Base-by-base conservation (phyloP, 2,797 vertebrate species). In the Mormyrus hasselquistii region DNA sequence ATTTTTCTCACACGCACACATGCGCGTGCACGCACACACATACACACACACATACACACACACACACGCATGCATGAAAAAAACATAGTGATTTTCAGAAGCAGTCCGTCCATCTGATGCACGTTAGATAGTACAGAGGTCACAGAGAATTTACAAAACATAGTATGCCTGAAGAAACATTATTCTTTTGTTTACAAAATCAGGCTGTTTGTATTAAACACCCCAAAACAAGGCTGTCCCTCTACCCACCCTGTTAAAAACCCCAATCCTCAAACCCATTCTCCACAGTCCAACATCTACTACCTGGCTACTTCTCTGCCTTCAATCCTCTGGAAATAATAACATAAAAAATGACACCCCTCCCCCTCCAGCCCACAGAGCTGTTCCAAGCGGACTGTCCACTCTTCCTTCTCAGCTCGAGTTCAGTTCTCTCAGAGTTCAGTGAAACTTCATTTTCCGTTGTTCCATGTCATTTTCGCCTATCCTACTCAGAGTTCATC, bases 71-170 rank as follows among this genome's bases (percentile, higher is more conserved):
- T 93, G 92, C 93, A 91, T 89, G 92, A 91, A 93, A 94, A 93
- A 95, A 94, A 94, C 92, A 92, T 85, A 90, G 94, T 92, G 91
- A 62, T 92, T 92, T 92, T 92, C 94, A 92, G 93, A 93, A 94
- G 93, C 91, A 92, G 91, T 93, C 93, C 92, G 92, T 94, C 94
- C 91, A 91, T 95, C 95, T 94, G 93, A 94, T 94, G 94, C 94
- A 95, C 94, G 94, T 91, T 92, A 92, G 94, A 94, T 95, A 93
- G 92, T 93, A 95, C 94, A 95, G 94, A 94, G 93, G 93, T 95
- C 95, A 96, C 94, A 94, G 93, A 93, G 94, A 93, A 94, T 94
- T 94, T 94, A 95, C 94, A 95, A 95, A 96, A 95, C 93, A 94
- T 93, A 93, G 92, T 92, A 90, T 94, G 94, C 93, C 94, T 90